phyloP scores from a whole-genome alignment of 1,140 invertebrate species.

The Dolichoris vasculosae region DNA sequence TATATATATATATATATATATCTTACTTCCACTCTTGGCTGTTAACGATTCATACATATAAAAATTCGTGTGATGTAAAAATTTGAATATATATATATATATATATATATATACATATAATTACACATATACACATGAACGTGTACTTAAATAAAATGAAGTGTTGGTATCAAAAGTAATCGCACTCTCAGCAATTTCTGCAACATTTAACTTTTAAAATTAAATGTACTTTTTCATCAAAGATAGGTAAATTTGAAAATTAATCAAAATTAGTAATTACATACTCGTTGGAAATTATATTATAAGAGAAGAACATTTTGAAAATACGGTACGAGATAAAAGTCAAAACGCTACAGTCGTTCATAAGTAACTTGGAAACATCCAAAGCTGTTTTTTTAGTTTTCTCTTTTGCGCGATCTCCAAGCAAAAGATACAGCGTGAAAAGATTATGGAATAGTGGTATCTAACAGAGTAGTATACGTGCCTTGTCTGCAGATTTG shows the following conservation, averaged over 20 bases:
- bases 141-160: no score
- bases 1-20: no score
- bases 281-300: background rate
- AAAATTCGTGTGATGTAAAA: no score
- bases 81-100: background rate
- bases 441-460: background rate
- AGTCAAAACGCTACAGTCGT: slow-evolving; percentile 25
- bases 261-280: slow-evolving; percentile 1
- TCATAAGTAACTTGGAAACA: background rate
- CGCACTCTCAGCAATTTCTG: background rate
- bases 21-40: background rate
- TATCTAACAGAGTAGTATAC: slow-evolving; percentile 4
- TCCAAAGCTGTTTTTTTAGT: background rate
- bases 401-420: background rate
- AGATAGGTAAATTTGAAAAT: slow-evolving; percentile 7
- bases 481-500: slow-evolving; percentile 56
- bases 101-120: background rate
- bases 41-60: background rate
- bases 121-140: no score
- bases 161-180: background rate
- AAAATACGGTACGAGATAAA: background rate
- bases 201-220: background rate
- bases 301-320: background rate
- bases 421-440: background rate
- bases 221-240: background rate